Conservation (phyloP, 1,140 invertebrate genomes). For the Papilio polyxenes region DNA sequence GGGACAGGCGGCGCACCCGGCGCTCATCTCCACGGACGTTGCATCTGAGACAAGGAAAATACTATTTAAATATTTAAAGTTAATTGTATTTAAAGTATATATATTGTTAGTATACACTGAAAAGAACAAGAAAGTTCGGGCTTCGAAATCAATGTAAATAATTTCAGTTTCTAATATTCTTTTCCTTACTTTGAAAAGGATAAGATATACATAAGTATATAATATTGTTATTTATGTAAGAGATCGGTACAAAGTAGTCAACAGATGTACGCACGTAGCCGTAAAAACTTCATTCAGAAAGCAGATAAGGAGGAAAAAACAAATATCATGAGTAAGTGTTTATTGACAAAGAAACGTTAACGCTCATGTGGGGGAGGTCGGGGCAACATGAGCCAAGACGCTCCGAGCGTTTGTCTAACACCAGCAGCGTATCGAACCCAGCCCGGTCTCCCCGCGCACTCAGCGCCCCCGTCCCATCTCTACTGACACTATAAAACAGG, state of each 20-base stretch:
- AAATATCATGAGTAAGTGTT: slow-evolving; percentile 5
- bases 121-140: too few species aligned
- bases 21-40: slow-evolving; percentile 52
- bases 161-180: neutral
- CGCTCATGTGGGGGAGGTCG: neutral
- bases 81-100: too few species aligned
- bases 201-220: neutral
- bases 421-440: neutral
- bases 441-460: neutral
- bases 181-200: neutral
- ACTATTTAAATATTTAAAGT: neutral
- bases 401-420: neutral
- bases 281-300: neutral
- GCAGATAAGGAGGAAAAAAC: neutral
- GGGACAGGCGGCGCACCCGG: slow-evolving; percentile 31
- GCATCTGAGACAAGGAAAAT: slow-evolving; percentile 44
- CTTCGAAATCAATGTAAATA: neutral
- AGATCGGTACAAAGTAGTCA: neutral
- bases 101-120: too few species aligned
- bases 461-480: neutral
- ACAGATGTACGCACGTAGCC: neutral
- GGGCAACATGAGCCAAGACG: neutral
- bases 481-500: neutral
- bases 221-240: neutral
- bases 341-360: slow-evolving; percentile 1